Conservation (phyloP, 2,888 invertebrate species). For the Amiota communis region DNA sequence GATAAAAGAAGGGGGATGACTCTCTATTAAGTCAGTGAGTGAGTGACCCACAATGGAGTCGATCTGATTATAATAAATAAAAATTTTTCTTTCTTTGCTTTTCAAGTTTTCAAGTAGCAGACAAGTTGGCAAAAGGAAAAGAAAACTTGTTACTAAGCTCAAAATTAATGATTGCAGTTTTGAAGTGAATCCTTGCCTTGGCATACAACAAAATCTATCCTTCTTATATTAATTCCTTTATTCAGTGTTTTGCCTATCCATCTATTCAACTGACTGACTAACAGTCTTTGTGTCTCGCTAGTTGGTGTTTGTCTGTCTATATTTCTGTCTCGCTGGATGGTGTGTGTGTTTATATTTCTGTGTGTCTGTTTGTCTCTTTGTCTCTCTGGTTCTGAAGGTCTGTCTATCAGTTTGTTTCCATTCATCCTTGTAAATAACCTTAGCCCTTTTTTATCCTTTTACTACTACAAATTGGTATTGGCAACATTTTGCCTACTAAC, state of each 20-base stretch:
- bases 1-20: not conserved
- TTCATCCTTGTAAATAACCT: too few relatives aligned
- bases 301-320: too few relatives aligned
- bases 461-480: not conserved
- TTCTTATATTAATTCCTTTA: too few relatives aligned
- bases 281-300: too few relatives aligned
- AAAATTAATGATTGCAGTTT: conserved; percentile 64
- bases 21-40: conserved; percentile 14
- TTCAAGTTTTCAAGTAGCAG: conserved; percentile 5
- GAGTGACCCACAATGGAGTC: not conserved
- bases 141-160: conserved; percentile 48
- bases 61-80: conserved; percentile 7
- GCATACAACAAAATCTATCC: not conserved
- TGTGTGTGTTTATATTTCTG: too few relatives aligned
- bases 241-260: too few relatives aligned
- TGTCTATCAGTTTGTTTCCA: too few relatives aligned
- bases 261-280: too few relatives aligned
- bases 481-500: conserved; percentile 20
- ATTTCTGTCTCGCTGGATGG: too few relatives aligned
- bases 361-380: too few relatives aligned
- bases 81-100: not conserved
- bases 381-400: too few relatives aligned
- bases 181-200: conserved; percentile 36
- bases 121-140: conserved; percentile 14
- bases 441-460: not conserved